Evolutionary conservation across 2,113 vertebrate species (phyloP).

Genomic region (Oenanthe melanoleuca): DNA sequence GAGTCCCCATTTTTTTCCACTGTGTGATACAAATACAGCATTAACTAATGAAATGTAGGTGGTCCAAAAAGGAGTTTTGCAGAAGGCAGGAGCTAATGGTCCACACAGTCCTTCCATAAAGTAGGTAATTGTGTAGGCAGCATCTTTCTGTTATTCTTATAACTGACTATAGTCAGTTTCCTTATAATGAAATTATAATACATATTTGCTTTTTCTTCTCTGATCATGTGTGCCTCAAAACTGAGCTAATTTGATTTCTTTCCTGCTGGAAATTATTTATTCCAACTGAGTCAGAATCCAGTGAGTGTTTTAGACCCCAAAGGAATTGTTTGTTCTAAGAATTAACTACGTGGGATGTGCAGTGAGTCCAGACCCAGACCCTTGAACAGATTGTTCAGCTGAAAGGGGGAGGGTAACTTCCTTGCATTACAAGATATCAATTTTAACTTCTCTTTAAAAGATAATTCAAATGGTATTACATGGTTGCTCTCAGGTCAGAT

Average conservation of each 20-base stretch:
- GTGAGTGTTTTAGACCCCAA: background rate
- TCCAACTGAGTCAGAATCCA: background rate
- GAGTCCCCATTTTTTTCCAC: background rate
- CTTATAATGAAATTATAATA: background rate
- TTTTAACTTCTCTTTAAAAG: background rate
- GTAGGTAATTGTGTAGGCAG: background rate
- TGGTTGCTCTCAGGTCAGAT: background rate
- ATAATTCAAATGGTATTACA: background rate
- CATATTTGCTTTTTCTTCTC: background rate
- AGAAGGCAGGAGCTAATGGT: background rate
- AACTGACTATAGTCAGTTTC: background rate
- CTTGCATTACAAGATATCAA: background rate
- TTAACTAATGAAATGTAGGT: background rate
- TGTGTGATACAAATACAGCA: background rate
- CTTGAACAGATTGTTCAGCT: background rate
- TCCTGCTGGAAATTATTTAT: background rate
- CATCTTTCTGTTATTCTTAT: background rate
- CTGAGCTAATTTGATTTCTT: background rate
- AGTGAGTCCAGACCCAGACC: background rate
- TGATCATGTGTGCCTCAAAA: background rate
- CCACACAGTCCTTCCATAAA: background rate
- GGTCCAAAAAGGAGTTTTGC: background rate
- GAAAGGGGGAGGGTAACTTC: background rate
- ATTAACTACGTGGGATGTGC: background rate
- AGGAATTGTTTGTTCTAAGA: conserved; percentile 8